phyloP scores from a whole-genome alignment of 2,113 vertebrate genomes.

The Aythya baeri region DNA sequence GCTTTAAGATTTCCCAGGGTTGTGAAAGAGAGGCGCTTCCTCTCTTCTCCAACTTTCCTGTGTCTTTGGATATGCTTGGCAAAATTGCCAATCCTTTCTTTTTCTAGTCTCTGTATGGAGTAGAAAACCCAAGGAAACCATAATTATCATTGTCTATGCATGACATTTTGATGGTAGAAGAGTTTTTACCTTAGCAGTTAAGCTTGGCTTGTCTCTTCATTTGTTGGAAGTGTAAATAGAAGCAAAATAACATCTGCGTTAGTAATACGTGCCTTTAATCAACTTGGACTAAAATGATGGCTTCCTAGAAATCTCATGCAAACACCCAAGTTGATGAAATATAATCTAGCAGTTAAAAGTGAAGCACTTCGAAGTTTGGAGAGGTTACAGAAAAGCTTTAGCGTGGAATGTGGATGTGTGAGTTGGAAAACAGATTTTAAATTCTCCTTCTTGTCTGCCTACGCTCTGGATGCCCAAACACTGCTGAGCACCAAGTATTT shows the following conservation, averaged over 20 bases:
- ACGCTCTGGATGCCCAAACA: background rate
- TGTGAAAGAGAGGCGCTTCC: background rate
- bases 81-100: background rate
- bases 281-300: background rate
- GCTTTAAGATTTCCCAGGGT: background rate
- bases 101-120: background rate
- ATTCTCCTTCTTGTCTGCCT: background rate
- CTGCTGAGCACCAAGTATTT: background rate
- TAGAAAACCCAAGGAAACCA: background rate
- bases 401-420: background rate
- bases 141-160: background rate
- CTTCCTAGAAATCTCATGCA: background rate
- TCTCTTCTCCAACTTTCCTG: background rate
- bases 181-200: background rate
- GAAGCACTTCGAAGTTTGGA: background rate
- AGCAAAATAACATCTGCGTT: background rate
- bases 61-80: background rate
- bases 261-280: background rate
- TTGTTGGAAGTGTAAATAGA: background rate
- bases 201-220: background rate
- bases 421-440: background rate
- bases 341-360: background rate
- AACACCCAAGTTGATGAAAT: background rate
- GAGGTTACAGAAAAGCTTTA: background rate
- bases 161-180: background rate